These are phyloP conservation scores for Spatulosminthurus flaviceps DNA, from an alignment of 2,888 invertebrate genomes.

Conservation along the genomic window DNA sequence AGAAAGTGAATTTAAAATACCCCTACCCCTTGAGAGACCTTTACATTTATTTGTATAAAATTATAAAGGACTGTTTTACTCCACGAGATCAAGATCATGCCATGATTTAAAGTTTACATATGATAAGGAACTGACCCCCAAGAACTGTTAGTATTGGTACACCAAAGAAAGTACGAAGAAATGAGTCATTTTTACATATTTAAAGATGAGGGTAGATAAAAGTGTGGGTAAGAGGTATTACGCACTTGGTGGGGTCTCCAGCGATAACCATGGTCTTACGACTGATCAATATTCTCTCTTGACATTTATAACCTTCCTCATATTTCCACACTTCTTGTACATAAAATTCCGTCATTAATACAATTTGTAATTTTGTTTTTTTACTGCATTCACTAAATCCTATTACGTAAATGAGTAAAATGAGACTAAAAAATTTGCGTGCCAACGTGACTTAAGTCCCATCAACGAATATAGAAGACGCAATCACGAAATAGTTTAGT, in stretches of 20 bases:
- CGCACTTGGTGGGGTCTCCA: constrained; percentile 9
- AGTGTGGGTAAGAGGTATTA: neutral
- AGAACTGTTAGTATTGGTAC: neutral
- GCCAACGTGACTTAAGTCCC: no score
- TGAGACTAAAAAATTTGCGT: no score
- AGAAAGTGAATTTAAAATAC: no score
- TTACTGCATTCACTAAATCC: no score
- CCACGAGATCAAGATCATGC: neutral
- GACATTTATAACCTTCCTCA: neutral
- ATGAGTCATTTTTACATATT: constrained; percentile 34
- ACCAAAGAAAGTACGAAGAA: constrained; percentile 5
- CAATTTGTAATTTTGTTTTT: no score
- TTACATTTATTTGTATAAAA: neutral
- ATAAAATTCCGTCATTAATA: no score
- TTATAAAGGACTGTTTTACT: neutral
- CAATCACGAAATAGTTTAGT: no score
- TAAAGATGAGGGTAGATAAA: neutral
- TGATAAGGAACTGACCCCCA: neutral
- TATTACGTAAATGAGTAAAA: no score
- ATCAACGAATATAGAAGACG: no score
- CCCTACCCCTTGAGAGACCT: no score
- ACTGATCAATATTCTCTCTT: neutral
- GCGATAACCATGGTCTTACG: neutral
- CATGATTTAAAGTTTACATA: neutral
- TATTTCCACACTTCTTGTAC: no score